These are phyloP conservation scores for Phrynocephalus guinanensis DNA, from an alignment of 2,797 vertebrate species.

Conservation along the genomic window DNA sequence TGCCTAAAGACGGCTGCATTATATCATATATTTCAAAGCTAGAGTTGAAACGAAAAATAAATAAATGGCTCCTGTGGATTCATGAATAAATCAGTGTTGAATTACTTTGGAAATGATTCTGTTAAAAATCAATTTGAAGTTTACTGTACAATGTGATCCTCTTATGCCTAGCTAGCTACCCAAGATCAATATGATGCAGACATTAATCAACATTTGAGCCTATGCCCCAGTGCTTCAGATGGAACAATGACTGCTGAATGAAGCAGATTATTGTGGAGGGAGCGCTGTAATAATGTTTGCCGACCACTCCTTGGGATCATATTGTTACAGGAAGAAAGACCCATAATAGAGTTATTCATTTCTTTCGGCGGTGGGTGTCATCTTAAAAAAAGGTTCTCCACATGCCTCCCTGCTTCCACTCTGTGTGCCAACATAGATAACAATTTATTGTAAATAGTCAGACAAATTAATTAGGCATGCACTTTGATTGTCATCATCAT, in stretches of 20 bases:
- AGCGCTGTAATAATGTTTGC: constrained; percentile 20
- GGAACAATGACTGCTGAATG: constrained; percentile 16
- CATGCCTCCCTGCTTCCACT: constrained; percentile 29
- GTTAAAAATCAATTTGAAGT: constrained; percentile 54
- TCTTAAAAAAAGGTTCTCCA: background rate
- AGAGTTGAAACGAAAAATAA: background rate
- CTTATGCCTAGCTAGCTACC: constrained; percentile 29
- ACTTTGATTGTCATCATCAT: constrained; percentile 57
- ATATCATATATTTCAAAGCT: constrained; percentile 28
- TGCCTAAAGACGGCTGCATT: constrained; percentile 21
- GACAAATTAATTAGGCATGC: constrained; percentile 67
- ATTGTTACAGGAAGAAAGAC: constrained; percentile 21
- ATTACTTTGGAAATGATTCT: constrained; percentile 54
- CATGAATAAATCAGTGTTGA: constrained; percentile 35
- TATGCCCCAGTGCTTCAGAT: constrained; percentile 18
- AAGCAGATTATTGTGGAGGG: constrained; percentile 26
- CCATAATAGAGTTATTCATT: constrained; percentile 8
- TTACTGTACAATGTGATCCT: constrained; percentile 35
- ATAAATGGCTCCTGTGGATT: constrained; percentile 7
- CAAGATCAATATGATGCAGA: constrained; percentile 34
- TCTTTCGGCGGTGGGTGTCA: background rate
- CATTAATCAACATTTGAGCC: constrained; percentile 45
- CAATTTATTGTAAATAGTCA: constrained; percentile 52
- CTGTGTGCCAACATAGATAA: constrained; percentile 18
- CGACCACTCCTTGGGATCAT: background rate